These are phyloP conservation scores for Acanthornis magna DNA, from an alignment of 2,797 vertebrate genomes.

Conservation along the genomic window DNA sequence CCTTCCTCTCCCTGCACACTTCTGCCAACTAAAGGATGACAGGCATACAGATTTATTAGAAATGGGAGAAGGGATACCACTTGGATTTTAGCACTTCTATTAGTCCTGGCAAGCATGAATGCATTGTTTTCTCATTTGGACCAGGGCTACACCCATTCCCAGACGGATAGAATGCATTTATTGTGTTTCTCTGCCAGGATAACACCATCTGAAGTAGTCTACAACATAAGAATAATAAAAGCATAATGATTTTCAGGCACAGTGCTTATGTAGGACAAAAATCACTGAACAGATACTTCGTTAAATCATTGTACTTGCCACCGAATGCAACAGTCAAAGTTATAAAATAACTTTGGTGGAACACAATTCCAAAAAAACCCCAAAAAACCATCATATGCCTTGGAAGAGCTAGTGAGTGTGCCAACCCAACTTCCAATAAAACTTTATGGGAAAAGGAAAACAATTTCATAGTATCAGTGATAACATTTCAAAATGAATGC, in stretches of 20 bases:
- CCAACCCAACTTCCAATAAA: background rate
- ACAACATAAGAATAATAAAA: background rate
- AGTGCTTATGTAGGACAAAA: background rate
- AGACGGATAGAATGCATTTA: background rate
- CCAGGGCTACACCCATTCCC: background rate
- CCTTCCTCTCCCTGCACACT: background rate
- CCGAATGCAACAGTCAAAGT: background rate
- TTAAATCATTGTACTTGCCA: background rate
- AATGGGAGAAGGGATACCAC: background rate
- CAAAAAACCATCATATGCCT: background rate
- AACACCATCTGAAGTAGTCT: background rate
- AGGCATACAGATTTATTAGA: background rate
- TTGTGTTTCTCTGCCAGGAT: background rate
- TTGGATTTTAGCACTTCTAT: background rate
- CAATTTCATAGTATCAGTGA: background rate
- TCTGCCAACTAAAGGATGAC: background rate
- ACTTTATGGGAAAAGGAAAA: background rate
- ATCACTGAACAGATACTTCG: background rate
- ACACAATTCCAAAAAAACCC: background rate
- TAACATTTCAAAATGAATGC: background rate
- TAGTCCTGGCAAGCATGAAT: background rate
- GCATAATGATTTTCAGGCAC: background rate
- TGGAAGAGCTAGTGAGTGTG: background rate
- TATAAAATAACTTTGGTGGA: background rate
- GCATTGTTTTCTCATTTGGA: conserved; percentile 6